A percentile compares a stretch with the other conserved stretches of the same genome.
Evolutionary conservation across 1,140 invertebrate genomes (phyloP).

Genomic region (Sipha flava): DNA sequence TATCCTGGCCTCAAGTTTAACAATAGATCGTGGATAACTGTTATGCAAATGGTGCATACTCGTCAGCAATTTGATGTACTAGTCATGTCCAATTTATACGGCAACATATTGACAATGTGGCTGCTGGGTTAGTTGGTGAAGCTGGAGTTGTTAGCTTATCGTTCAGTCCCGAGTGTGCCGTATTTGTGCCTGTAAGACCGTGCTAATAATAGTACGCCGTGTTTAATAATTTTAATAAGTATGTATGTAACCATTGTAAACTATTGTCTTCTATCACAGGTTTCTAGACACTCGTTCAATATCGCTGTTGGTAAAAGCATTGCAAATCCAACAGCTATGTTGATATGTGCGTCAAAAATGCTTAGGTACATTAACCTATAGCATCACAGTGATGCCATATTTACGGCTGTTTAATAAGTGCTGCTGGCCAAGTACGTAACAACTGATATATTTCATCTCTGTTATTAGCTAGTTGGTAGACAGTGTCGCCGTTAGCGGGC

Average conservation of each 20-base stretch:
- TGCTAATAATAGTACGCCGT: too few relatives aligned
- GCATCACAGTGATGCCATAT: constrained; percentile 73
- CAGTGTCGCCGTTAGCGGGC: too few relatives aligned
- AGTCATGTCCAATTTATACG: constrained; percentile 93
- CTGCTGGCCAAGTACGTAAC: constrained; percentile 70
- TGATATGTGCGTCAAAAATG: constrained; percentile 89
- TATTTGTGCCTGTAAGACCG: constrained; percentile 93
- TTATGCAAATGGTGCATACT: constrained; percentile 94
- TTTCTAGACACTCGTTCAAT: constrained; percentile 10
- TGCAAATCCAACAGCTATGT: constrained; percentile 39
- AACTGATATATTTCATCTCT: background rate
- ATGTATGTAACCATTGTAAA: too few relatives aligned
- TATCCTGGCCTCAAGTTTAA: constrained; percentile 93
- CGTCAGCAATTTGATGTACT: constrained; percentile 87
- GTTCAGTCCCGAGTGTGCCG: constrained; percentile 83
- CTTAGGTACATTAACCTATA: constrained; percentile 86
- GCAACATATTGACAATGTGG: constrained; percentile 97
- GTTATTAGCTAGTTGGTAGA: too few relatives aligned
- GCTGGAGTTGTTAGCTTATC: constrained; percentile 94
- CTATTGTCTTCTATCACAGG: background rate
- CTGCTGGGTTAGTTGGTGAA: constrained; percentile 91
- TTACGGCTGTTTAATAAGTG: constrained; percentile 79
- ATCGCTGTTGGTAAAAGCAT: constrained; percentile 22
- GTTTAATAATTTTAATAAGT: too few relatives aligned
- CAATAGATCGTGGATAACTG: constrained; percentile 96